A percentile compares a stretch with the other conserved stretches of the same genome.
These are phyloP conservation scores for Atrichornis clamosus DNA, from an alignment of 2,113 vertebrate species.

Conservation along the genomic window DNA sequence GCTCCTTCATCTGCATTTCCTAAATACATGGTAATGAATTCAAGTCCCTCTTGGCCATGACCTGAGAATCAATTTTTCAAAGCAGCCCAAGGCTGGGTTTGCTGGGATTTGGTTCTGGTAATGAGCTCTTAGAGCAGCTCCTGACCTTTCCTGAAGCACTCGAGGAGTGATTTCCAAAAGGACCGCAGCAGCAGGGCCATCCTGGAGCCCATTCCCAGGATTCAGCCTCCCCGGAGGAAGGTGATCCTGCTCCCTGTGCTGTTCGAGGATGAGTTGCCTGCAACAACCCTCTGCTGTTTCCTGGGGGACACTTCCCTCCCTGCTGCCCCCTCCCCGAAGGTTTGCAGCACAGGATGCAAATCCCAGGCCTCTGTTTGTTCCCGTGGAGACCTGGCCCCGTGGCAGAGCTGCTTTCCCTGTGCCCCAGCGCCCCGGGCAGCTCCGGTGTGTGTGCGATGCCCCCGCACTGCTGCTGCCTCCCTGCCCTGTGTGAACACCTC, in stretches of 20 bases:
- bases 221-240: neutral
- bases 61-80: neutral
- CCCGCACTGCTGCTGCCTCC: neutral
- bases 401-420: neutral
- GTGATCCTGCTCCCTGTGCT: neutral
- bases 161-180: neutral
- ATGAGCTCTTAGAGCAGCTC: neutral
- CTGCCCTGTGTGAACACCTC: neutral
- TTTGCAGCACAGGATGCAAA: neutral
- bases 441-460: neutral
- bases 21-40: neutral
- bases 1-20: constrained; percentile 1
- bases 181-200: neutral
- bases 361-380: rapidly evolving
- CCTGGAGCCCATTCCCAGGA: neutral
- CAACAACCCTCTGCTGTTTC: neutral
- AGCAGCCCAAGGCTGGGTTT: neutral
- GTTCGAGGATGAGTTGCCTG: rapidly evolving
- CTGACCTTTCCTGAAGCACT: neutral
- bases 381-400: rapidly evolving
- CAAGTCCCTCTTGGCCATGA: neutral
- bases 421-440: neutral
- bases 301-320: neutral
- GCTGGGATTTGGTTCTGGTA: neutral
- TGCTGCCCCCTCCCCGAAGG: neutral